Evolutionary conservation across 2,797 vertebrate genomes (phyloP).

Genomic region (Lemur catta): DNA sequence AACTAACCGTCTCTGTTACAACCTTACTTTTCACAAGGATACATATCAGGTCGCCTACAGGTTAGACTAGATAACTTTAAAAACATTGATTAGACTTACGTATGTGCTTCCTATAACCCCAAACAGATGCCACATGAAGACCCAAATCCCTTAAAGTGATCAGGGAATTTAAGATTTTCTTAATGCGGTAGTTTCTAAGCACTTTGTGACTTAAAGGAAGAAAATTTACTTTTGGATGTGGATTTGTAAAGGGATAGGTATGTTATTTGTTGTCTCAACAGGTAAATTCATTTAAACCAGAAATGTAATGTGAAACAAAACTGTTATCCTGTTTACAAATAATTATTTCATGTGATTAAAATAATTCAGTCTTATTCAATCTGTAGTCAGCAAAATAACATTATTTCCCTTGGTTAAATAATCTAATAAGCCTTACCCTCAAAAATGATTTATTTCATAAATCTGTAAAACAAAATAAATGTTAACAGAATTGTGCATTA

Average conservation of each 20-base stretch:
- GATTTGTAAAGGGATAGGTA: background rate
- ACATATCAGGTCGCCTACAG: background rate
- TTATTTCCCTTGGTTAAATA: background rate
- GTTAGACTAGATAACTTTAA: background rate
- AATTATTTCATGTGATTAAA: background rate
- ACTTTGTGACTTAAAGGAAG: background rate
- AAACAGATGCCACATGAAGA: background rate
- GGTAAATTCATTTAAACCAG: background rate
- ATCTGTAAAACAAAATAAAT: background rate
- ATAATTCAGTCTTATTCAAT: background rate
- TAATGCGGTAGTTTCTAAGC: background rate
- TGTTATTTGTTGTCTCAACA: background rate
- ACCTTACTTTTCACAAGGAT: background rate
- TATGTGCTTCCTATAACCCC: background rate
- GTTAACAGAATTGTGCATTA: background rate
- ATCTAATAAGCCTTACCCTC: background rate
- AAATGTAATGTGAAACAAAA: background rate
- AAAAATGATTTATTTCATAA: background rate
- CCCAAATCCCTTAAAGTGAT: background rate
- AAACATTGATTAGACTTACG: background rate
- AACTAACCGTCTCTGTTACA: background rate
- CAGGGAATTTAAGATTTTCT: background rate
- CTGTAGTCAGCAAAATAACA: background rate
- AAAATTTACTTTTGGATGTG: background rate
- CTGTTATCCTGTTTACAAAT: background rate